Percentiles rank a stretch among this genome's conserved stretches.
Evolutionary conservation across 2,113 vertebrate species (phyloP).

Genomic region (Cryptomyrus ogoouensis): DNA sequence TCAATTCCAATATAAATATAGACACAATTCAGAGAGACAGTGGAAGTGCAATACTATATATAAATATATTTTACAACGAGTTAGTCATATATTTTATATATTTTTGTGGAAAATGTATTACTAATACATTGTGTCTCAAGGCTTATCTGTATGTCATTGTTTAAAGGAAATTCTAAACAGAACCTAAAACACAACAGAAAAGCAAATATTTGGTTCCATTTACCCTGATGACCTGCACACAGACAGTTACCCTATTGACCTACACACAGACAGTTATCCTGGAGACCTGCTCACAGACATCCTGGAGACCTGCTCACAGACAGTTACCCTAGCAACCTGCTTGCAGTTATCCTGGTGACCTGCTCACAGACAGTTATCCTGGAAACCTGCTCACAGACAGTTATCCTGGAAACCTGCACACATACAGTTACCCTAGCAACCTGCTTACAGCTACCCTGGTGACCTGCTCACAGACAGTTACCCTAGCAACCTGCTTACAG

Average conservation of each 20-base stretch:
- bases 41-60: not conserved
- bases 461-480: not conserved
- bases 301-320: no score
- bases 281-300: not conserved
- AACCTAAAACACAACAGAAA: slow-evolving; percentile 17
- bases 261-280: not conserved
- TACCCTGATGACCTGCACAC: not conserved
- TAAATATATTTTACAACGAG: not conserved
- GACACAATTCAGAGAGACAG: not conserved
- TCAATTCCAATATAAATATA: not conserved
- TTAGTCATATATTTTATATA: not conserved
- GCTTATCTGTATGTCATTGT: slow-evolving; percentile 40
- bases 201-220: slow-evolving; percentile 24
- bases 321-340: no score
- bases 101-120: not conserved
- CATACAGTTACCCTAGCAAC: not conserved
- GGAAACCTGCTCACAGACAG: not conserved
- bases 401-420: slow-evolving; percentile 3
- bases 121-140: slow-evolving; percentile 14
- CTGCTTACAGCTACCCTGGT: not conserved
- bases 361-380: not conserved
- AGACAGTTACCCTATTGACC: not conserved
- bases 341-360: no score
- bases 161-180: slow-evolving; percentile 21
- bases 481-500: no score